Evolutionary conservation across 2,113 vertebrate species (phyloP).

Genomic region (Steatornis caripensis): DNA sequence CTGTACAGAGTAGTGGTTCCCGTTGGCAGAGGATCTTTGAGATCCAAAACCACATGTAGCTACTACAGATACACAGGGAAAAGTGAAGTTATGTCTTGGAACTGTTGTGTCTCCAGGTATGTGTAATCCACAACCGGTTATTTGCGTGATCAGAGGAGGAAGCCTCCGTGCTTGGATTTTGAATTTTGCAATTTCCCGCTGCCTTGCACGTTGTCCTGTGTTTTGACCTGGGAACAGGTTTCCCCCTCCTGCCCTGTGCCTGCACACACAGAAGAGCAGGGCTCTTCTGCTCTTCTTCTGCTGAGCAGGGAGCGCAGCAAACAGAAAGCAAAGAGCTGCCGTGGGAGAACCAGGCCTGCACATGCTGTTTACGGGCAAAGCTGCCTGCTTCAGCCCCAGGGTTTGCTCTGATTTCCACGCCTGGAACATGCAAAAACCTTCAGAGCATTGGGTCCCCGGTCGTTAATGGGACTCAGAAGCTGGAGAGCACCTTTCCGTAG

Average conservation of each 20-base stretch:
- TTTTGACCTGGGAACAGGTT: not conserved
- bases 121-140: rapidly evolving
- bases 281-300: too few species aligned
- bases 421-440: not conserved
- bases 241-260: not conserved
- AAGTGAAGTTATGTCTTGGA: not conserved
- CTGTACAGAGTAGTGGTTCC: not conserved
- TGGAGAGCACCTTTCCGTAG: not conserved
- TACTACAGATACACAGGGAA: not conserved
- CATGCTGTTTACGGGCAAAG: not conserved
- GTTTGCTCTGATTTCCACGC: not conserved
- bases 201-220: rapidly evolving
- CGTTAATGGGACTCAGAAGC: rapidly evolving
- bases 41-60: not conserved
- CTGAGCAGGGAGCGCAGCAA: not conserved
- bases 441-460: rapidly evolving
- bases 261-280: rapidly evolving
- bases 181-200: not conserved
- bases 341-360: not conserved
- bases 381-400: not conserved
- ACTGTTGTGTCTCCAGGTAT: not conserved
- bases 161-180: not conserved
- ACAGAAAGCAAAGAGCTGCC: not conserved
- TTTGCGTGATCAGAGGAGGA: not conserved
- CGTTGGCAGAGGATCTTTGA: not conserved